Evolutionary conservation across 2,888 invertebrate genomes (phyloP), one percentile per base, ranked within the genome.

Genomic region (Polylopha cassiicola): DNA sequence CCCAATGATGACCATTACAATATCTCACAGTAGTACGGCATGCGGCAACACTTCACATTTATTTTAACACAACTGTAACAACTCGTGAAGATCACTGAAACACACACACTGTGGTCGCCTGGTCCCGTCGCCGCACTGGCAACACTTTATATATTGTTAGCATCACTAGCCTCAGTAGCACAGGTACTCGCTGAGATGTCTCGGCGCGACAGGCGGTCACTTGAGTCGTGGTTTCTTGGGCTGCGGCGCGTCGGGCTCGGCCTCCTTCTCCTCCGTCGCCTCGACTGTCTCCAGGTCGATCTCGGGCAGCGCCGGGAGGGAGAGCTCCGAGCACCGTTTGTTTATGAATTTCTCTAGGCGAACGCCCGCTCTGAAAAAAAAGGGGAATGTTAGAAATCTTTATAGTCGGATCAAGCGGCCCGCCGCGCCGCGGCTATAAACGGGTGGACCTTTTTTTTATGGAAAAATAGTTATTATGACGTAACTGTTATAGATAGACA

Each of bases 311-410:
- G 70, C 50, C 1, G 84, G 78, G 11, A 94, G 74, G 20, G 89
- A 87, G 8, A 92, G 66, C 41, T 94, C 92, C 48, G 87, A 84
- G 65, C 92, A 92, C 21, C 90, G 89, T 54, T 90, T 90, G 52
- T 89, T 89, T 45, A 94, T 90, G 71, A 88, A 92, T 51, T 89
- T 89, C 53, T 92, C 88, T 46, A 95, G 82, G 37, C 89, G 86
- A 51, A 86, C 85, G 33, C 95, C 95, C 62, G 93, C 91, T 68
- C 95, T 95, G 78, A 46, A 85, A 73, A 65, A 62, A 3, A n/a
- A n/a, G n/a, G n/a, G n/a, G n/a, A n/a, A n/a, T n/a, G n/a, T n/a
- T n/a, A n/a, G n/a, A n/a, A n/a, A n/a, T n/a, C n/a, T n/a, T n/a
- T n/a, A n/a, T n/a, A n/a, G n/a, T n/a, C n/a, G n/a, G n/a, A n/a